Evolutionary conservation across 30 jellyfish, hydroid and myxozoan genomes (phyloP).

Genomic region (Clytia hemisphaerica): DNA sequence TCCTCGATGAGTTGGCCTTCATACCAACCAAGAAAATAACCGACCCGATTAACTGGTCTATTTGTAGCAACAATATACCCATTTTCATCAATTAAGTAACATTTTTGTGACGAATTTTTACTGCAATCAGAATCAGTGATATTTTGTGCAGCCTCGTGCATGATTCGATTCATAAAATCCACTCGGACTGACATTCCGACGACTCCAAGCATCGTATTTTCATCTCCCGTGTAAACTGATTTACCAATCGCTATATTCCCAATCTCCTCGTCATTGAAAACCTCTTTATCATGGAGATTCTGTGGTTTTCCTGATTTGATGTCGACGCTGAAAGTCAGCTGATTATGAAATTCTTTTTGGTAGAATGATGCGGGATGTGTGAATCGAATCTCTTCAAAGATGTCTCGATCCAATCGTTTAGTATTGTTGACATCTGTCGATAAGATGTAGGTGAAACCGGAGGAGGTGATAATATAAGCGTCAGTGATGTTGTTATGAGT

Average conservation of each 20-base stretch:
- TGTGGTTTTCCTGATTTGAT: too few relatives aligned
- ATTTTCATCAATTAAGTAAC: slow-evolving; percentile 71
- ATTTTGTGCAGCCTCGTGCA: neutral
- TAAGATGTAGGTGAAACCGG: neutral
- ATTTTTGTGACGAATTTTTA: too few relatives aligned
- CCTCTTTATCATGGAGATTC: too few relatives aligned
- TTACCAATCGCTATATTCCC: neutral
- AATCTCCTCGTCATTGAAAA: neutral
- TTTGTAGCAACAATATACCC: slow-evolving; percentile 66
- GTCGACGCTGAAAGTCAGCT: too few relatives aligned
- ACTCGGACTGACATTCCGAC: neutral
- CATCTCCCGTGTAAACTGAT: neutral
- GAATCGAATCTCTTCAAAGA: slow-evolving; percentile 39
- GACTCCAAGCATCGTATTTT: neutral
- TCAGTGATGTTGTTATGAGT: neutral
- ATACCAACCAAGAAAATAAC: slow-evolving; percentile 45
- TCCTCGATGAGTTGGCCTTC: slow-evolving; percentile 49
- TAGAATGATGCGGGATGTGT: slow-evolving; percentile 44
- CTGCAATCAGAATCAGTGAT: too few relatives aligned
- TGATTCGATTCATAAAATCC: neutral
- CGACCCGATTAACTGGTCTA: slow-evolving; percentile 48
- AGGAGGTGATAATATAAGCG: slow-evolving; percentile 1
- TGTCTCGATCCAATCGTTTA: slow-evolving; percentile 49
- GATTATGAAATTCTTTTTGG: too few relatives aligned
- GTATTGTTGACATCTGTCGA: neutral